phyloP scores from a whole-genome alignment of 2,113 vertebrate species.

The Numenius arquata region DNA sequence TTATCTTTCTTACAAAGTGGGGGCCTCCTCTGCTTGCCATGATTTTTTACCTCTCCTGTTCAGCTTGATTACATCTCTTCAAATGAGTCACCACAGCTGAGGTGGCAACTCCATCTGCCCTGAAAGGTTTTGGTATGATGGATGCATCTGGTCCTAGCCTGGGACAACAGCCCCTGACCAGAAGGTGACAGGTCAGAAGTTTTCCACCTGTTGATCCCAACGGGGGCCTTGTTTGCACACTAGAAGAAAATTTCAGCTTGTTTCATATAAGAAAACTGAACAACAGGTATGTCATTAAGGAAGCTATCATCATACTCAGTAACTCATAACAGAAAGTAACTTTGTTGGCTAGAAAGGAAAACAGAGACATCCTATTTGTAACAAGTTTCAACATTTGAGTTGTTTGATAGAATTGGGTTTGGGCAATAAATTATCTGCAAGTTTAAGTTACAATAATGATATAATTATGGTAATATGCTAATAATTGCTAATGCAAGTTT shows the following conservation, averaged over 20 bases:
- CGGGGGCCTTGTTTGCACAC: background rate
- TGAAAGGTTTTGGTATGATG: background rate
- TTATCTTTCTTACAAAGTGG: background rate
- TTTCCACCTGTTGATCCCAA: background rate
- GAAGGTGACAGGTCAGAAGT: background rate
- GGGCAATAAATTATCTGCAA: background rate
- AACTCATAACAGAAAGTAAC: background rate
- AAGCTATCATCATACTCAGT: background rate
- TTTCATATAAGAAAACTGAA: background rate
- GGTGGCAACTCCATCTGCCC: background rate
- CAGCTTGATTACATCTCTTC: background rate
- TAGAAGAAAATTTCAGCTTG: background rate
- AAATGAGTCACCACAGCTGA: background rate
- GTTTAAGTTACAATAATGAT: conserved; percentile 39
- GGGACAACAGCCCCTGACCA: background rate
- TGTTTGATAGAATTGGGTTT: background rate
- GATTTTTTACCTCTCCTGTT: background rate
- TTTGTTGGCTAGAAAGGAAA: background rate
- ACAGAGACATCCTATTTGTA: background rate
- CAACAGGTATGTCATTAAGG: background rate
- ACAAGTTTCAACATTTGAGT: background rate
- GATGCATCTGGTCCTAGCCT: background rate
- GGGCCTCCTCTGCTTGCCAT: background rate
- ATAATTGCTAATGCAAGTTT: conserved; percentile 34
- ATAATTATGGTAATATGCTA: conserved; percentile 41